Evolutionary conservation across 2,113 vertebrate genomes (phyloP), one percentile per base, ranked within the genome.

Genomic region (human): DNA sequence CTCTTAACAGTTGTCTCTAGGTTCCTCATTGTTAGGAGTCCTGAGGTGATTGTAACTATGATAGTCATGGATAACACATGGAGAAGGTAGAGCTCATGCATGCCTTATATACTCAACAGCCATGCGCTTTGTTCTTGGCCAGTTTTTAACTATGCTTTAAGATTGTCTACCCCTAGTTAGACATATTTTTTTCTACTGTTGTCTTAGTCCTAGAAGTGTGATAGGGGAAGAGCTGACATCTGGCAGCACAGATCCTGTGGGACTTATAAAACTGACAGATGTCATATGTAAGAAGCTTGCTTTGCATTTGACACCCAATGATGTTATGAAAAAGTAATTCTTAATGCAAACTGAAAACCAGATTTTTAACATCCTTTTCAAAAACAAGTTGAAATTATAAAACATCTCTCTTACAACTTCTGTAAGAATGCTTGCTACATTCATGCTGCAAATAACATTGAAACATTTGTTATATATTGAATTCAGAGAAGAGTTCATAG

Each of bases 281-380:
- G 38, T 59, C 55, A 27, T 6, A 86, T 18, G 7, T n/a, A 70
- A 94, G 48, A 82, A 78, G 79, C 2, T 55, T 30, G 35, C 13
- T 86, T 93, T 95, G 43, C 73, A 52, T 80, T n/a, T 81, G 72
- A 45, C 10, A 73, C 72, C 23, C 35, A 76, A 17, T 3, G 5
- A 27, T 89, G 45, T 52, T 55, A 79, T 8, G 20, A 59, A 72
- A 94, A 84, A 91, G 57, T 23, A 89, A 45, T 18, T 78, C 96
- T 85, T 61, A 79, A 93, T 40, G 2, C 43, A 96, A 93, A 45
- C 57, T 55, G 27, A 75, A 93, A 89, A 85, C 38, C 59, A 81
- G 40, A 80, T 43, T 75, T 75, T 95, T 84, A 45, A 57, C 64
- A 83, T 59, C 30, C n/a, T 89, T 78, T 79, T 61, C 7, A 10